Percentiles rank a stretch among this genome's conserved stretches.
phyloP scores from a whole-genome alignment of 2,113 vertebrate genomes.

The Salvelinus namaycush region DNA sequence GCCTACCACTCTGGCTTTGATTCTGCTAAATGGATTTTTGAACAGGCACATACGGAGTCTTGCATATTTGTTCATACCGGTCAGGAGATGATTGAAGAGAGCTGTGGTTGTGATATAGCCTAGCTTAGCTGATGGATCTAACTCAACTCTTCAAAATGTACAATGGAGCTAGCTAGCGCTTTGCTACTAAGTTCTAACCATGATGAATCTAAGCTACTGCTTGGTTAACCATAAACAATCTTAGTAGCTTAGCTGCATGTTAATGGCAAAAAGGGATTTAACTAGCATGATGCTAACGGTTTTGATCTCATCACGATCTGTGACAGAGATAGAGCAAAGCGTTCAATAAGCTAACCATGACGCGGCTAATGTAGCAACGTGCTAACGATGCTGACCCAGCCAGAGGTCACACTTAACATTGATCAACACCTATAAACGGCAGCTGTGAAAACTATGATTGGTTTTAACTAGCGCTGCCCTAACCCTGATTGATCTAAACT shows the following conservation, averaged over 20 bases:
- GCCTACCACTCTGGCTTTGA: too few species aligned
- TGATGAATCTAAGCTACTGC: neutral
- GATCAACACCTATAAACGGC: neutral
- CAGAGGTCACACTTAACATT: constrained; percentile 11
- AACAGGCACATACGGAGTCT: too few species aligned
- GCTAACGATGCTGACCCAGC: neutral
- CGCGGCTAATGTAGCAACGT: neutral
- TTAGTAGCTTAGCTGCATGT: too few species aligned
- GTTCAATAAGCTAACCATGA: neutral
- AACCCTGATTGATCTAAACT: neutral
- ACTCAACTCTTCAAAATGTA: too few species aligned
- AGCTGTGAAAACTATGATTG: neutral
- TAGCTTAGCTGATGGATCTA: too few species aligned
- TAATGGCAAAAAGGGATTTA: neutral
- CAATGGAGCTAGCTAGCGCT: neutral
- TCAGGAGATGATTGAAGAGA: too few species aligned
- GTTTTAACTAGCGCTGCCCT: neutral
- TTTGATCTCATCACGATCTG: neutral
- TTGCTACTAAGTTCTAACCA: neutral
- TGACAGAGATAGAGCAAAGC: too few species aligned
- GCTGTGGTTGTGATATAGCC: too few species aligned
- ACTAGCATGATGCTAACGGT: neutral
- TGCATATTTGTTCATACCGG: too few species aligned
- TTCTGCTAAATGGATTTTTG: too few species aligned
- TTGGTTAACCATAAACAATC: neutral